Evolutionary conservation across 2,113 vertebrate genomes (phyloP).

Genomic region (Cettia cetti): DNA sequence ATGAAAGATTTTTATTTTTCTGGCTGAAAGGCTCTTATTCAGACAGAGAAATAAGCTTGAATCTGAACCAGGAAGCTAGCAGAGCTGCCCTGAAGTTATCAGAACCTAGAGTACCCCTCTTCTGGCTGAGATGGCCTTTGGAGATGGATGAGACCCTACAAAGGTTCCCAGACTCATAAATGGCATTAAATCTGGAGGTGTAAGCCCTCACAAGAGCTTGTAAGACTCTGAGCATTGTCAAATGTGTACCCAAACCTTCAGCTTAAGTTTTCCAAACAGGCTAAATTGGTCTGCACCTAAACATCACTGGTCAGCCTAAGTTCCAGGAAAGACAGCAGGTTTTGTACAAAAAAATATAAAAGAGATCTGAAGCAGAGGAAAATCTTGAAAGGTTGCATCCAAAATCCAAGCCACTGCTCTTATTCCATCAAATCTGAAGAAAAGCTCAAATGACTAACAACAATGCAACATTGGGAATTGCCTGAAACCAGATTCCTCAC

Average conservation of each 20-base stretch:
- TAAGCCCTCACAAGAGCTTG: neutral
- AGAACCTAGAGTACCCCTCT: neutral
- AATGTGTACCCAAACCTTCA: neutral
- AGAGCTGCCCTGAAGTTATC: neutral
- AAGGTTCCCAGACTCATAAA: neutral
- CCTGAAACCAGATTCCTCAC: neutral
- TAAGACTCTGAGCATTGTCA: neutral
- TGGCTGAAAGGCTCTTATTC: accelerated
- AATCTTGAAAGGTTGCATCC: neutral
- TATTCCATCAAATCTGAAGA: neutral
- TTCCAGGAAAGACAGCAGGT: neutral
- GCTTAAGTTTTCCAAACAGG: neutral
- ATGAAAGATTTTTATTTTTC: neutral
- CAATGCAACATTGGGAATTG: neutral
- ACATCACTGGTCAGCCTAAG: neutral
- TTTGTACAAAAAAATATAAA: neutral
- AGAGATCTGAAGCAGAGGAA: neutral
- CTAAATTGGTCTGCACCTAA: neutral
- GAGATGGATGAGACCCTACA: neutral
- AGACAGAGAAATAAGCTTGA: neutral
- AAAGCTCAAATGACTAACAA: neutral
- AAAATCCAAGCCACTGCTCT: neutral
- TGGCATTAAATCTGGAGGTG: neutral
- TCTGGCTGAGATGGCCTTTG: neutral
- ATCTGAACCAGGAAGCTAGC: neutral